A percentile compares a stretch with the other conserved stretches of the same genome.
Evolutionary conservation across 2,888 invertebrate species (phyloP).

Genomic region (Steinernema carpocapsae): DNA sequence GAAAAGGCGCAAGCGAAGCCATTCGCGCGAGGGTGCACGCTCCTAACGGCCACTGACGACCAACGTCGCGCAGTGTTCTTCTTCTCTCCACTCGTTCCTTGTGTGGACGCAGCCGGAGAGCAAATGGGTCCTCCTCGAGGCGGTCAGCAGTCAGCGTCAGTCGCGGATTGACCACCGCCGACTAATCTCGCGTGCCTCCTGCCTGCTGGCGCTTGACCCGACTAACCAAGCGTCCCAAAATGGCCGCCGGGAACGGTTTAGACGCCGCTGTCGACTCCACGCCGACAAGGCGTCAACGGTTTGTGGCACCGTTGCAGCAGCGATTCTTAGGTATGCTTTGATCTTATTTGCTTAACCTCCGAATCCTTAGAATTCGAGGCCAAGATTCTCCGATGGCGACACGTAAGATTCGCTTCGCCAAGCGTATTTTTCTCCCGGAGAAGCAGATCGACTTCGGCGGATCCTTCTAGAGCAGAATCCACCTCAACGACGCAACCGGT

Average conservation of each 20-base stretch:
- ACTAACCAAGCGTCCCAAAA: not conserved
- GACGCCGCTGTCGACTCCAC: not conserved
- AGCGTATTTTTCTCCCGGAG: conserved; percentile 17
- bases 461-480: not conserved
- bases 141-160: conserved; percentile 17
- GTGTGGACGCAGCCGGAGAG: not conserved
- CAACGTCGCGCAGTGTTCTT: conserved; percentile 22
- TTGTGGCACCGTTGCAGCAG: conserved; percentile 24
- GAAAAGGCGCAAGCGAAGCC: not conserved
- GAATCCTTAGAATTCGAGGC: conserved; percentile 18
- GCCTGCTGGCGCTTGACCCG: not conserved
- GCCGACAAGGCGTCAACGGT: conserved; percentile 11
- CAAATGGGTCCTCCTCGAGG: conserved; percentile 20
- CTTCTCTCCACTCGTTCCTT: not conserved
- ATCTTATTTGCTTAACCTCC: too few relatives aligned
- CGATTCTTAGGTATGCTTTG: conserved; percentile 1
- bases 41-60: conserved; percentile 7
- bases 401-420: conserved; percentile 14
- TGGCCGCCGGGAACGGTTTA: conserved; percentile 24
- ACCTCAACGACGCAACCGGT: not conserved
- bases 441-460: conserved; percentile 21
- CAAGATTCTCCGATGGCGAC: conserved; percentile 30
- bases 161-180: conserved; percentile 11
- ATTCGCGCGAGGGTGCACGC: conserved; percentile 4
- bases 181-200: not conserved